Evolutionary conservation across 2,113 vertebrate genomes (phyloP).

Genomic region (Pungitius pungitius): DNA sequence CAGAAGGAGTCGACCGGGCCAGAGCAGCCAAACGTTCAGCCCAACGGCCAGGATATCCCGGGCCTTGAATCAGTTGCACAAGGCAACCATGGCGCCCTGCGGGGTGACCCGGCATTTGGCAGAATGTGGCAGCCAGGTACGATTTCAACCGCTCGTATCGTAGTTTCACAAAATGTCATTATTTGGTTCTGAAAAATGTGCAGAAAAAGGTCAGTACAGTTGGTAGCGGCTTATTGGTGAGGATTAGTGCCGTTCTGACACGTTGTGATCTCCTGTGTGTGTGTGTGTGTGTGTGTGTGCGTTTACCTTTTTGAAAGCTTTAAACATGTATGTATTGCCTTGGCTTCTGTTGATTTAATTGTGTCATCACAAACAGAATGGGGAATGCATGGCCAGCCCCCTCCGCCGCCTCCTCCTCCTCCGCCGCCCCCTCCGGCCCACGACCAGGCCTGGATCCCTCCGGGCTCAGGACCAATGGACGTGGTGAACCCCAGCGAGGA

Average conservation of each 20-base stretch:
- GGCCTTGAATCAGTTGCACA: conserved; percentile 86
- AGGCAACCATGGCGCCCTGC: conserved; percentile 92
- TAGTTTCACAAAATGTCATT: neutral
- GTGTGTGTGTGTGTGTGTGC: no score
- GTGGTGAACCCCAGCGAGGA: conserved; percentile 95
- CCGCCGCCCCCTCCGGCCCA: conserved; percentile 89
- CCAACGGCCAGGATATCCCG: conserved; percentile 92
- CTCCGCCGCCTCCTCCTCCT: conserved; percentile 90
- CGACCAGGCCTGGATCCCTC: conserved; percentile 95
- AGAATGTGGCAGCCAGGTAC: conserved; percentile 97
- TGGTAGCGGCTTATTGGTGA: neutral
- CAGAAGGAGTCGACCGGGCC: conserved; percentile 94
- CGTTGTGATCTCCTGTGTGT: neutral
- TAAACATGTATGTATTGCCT: neutral
- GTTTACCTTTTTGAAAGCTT: no score
- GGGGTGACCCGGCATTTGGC: conserved; percentile 90
- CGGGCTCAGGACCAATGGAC: conserved; percentile 94
- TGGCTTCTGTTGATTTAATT: neutral
- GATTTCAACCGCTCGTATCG: neutral
- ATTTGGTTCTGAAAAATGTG: neutral
- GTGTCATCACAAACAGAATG: conserved; percentile 85
- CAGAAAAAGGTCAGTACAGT: neutral
- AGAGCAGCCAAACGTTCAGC: conserved; percentile 87
- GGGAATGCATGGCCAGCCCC: conserved; percentile 89
- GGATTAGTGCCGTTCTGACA: neutral